Percentiles rank a stretch among this genome's conserved stretches.
phyloP scores from a whole-genome alignment of 2,888 invertebrate genomes.

The Cephus rjabovi region DNA sequence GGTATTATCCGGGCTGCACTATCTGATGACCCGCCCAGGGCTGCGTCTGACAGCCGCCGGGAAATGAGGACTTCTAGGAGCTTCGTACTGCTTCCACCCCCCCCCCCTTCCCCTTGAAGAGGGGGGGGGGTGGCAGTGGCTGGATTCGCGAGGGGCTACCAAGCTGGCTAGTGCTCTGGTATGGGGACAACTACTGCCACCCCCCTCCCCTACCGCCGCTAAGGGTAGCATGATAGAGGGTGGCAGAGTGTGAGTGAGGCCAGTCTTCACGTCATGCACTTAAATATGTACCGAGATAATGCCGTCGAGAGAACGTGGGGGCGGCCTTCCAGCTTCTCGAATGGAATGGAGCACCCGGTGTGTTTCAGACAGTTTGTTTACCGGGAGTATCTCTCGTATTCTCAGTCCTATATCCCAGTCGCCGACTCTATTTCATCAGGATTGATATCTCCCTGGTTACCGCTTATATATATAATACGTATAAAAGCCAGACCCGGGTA shows the following conservation, averaged over 20 bases:
- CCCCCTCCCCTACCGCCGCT: neutral
- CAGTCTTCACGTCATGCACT: constrained; percentile 61
- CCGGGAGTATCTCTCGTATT: constrained; percentile 30
- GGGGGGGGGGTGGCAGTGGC: constrained; percentile 20
- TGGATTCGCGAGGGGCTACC: constrained; percentile 37
- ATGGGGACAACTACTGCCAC: neutral
- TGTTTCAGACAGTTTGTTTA: constrained; percentile 65
- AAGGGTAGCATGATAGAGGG: constrained; percentile 25
- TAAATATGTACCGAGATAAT: constrained; percentile 65
- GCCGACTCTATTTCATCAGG: neutral
- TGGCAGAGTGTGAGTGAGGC: constrained; percentile 26
- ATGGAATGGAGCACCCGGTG: constrained; percentile 55
- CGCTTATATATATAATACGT: neutral
- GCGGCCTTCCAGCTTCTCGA: constrained; percentile 43
- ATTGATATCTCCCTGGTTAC: constrained; percentile 24
- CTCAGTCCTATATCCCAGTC: neutral
- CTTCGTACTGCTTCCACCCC: constrained; percentile 20
- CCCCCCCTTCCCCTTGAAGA: neutral
- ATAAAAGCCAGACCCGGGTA: neutral
- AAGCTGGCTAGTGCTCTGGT: neutral
- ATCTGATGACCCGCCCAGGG: constrained; percentile 64
- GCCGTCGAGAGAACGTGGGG: constrained; percentile 51
- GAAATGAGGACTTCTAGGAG: constrained; percentile 60
- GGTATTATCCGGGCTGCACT: constrained; percentile 58
- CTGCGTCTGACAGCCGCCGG: constrained; percentile 63